phyloP scores from a whole-genome alignment of 2,888 invertebrate species.

The Vannuccia rotundouncinata region DNA sequence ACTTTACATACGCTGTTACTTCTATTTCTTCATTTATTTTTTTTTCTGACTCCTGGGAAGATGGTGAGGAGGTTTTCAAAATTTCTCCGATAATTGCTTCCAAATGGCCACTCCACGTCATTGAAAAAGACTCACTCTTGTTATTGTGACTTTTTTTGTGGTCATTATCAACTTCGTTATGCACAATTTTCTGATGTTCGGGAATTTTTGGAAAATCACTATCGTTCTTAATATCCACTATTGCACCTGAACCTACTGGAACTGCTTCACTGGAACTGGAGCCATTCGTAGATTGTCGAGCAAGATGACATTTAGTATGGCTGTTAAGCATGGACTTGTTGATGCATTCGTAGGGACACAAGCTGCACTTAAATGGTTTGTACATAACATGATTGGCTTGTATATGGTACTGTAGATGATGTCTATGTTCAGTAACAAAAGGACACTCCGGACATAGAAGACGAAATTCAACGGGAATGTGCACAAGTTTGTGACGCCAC shows the following conservation, averaged over 20 bases:
- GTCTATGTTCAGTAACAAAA: neutral
- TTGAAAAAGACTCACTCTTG: neutral
- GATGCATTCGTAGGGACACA: conserved; percentile 3
- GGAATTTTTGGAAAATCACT: neutral
- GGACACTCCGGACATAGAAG: neutral
- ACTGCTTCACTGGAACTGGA: too few relatives aligned
- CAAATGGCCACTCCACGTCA: neutral
- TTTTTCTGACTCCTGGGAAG: neutral
- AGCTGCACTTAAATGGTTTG: neutral
- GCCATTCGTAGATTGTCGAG: neutral
- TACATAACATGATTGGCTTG: conserved; percentile 17
- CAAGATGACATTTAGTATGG: neutral
- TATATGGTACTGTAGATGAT: conserved; percentile 1
- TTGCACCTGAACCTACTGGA: neutral
- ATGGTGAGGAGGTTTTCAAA: neutral
- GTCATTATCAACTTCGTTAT: too few relatives aligned
- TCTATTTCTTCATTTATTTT: too few relatives aligned
- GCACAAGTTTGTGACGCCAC: neutral
- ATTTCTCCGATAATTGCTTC: conserved; percentile 4
- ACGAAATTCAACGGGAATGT: neutral
- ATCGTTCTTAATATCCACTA: neutral
- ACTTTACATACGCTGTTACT: too few relatives aligned
- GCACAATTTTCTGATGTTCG: neutral
- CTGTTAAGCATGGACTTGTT: conserved; percentile 11
- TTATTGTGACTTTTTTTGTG: neutral